Conservation (phyloP, 2,113 vertebrate species). For the Equus przewalskii region DNA sequence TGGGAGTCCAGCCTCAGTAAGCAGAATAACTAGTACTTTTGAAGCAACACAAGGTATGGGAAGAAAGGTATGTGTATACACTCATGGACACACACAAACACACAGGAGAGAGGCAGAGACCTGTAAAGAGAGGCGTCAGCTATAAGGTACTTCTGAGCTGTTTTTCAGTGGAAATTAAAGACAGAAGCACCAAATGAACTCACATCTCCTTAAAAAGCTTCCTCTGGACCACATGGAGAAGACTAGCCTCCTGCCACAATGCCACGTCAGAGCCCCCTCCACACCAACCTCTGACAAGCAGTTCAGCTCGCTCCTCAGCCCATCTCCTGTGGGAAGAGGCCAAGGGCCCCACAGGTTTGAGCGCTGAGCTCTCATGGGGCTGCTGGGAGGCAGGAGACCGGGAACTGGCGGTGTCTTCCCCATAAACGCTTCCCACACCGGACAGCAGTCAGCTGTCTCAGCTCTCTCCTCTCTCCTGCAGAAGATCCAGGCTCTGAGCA, state of each 20-base stretch:
- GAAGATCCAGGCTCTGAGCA: not conserved
- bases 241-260: not conserved
- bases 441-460: not conserved
- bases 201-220: slow-evolving; percentile 29
- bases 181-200: slow-evolving; percentile 49
- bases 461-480: not conserved
- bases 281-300: not conserved
- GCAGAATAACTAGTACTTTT: slow-evolving; percentile 56
- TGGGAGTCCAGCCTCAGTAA: slow-evolving; percentile 57
- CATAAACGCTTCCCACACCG: not conserved
- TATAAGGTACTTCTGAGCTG: not conserved
- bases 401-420: not conserved
- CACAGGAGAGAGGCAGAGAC: not conserved
- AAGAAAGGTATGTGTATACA: accelerated
- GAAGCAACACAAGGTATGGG: not conserved
- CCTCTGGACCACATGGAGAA: not conserved
- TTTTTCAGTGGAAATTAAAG: slow-evolving; percentile 53
- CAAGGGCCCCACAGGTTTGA: not conserved
- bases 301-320: not conserved
- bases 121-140: not conserved
- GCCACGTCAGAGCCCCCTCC: not conserved
- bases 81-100: not conserved
- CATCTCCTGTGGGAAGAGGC: not conserved
- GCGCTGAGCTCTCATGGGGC: not conserved
- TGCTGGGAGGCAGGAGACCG: not conserved